Base-by-base conservation (phyloP, 92 coral and sea anemone genomes). In the Epizoanthus stellaris region DNA sequence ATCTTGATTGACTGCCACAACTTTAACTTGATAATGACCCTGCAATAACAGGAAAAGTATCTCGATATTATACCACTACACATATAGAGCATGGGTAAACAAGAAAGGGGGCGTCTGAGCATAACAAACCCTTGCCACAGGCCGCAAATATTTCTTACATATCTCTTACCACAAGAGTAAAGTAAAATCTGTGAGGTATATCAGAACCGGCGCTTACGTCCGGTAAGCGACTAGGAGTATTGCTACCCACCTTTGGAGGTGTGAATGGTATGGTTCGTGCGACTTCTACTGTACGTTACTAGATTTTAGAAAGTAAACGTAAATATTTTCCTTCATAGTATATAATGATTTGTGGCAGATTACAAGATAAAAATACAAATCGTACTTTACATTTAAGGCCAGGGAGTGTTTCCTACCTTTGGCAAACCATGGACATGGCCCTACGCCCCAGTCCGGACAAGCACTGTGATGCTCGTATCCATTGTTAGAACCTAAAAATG, bases 381-480 rank as follows among this genome's bases (percentile, higher is more conserved):
- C 67, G 12, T n/a, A 11, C 12, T 19, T 63, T 21, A 19, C 2
- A 63, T 25, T 5, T 8, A 63, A 2, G 30, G 0, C 30, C 13
- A 11, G 11, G 11, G 67, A 63, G 52, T 45, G 52, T 63, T 19
- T 19, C 67, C 7, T 62, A 62, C 67, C 67, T 10, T 62, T 62
- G 3, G 67, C 67, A 19, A 62, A 62, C 67, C 67, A 62, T 25
- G 67, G 67, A 62, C 67, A 62, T 10, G 67, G 67, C 11, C 67
- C 67, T 19, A 62, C 30, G 3, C 67, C 67, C n/a, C 8, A 5
- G 34, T 62, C 30, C 67, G 67, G 67, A 62, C 67, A 62, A 4
- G 67, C 36, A 11, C 25, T 10, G 19, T 7, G 10, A n/a, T 5
- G 20, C 11, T 20, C 25, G 8, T 25, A 20, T 6, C 25, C 67